Percentiles rank a stretch among this genome's conserved stretches.
phyloP scores from a whole-genome alignment of 2,113 vertebrate species.

The Actenoides hombroni region DNA sequence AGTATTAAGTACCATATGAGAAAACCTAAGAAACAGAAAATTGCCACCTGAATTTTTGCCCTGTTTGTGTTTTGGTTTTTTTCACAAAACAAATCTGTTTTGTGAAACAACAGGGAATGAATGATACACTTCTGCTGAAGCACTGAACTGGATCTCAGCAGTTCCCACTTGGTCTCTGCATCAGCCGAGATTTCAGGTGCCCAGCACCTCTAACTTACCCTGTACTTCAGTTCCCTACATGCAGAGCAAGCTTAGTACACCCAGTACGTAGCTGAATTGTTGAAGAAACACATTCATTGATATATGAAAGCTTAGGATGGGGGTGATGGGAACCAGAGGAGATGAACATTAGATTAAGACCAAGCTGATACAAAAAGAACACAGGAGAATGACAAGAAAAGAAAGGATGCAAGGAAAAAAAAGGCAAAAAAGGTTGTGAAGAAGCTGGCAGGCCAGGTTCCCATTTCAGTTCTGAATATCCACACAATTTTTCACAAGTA shows the following conservation, averaged over 20 bases:
- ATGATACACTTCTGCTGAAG: not conserved
- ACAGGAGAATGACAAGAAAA: not conserved
- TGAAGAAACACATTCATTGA: not conserved
- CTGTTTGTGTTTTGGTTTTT: too few relatives aligned
- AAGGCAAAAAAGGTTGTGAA: not conserved
- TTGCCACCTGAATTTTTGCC: not conserved
- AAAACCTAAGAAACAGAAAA: not conserved
- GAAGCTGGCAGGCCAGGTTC: not conserved
- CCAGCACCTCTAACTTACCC: not conserved
- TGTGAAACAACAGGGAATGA: not conserved
- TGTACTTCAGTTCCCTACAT: rapidly evolving
- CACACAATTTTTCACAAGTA: not conserved
- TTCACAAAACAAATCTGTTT: too few relatives aligned
- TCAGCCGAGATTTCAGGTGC: not conserved
- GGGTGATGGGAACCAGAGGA: not conserved
- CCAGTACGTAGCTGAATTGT: rapidly evolving
- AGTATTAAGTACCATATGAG: not conserved
- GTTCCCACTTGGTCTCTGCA: not conserved
- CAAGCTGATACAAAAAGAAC: not conserved
- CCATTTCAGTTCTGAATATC: not conserved
- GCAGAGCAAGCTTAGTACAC: not conserved
- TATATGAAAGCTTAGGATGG: not conserved
- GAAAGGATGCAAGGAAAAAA: not conserved
- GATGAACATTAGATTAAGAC: not conserved
- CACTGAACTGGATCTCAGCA: not conserved